These are phyloP conservation scores for Drosophila picticornis DNA, from an alignment of 2,888 invertebrate species.

Conservation along the genomic window DNA sequence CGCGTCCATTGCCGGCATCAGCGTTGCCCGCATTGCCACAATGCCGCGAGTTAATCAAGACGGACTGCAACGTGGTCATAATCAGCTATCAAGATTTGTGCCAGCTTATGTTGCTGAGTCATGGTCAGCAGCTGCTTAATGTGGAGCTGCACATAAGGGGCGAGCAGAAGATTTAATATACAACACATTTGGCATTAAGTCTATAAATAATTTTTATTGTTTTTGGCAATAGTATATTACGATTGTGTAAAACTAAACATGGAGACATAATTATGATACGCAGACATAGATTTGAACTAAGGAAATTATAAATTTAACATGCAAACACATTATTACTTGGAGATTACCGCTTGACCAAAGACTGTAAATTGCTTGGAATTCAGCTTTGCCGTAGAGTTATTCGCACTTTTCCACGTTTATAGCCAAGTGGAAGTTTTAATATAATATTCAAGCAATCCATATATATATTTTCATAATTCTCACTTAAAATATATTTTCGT, in stretches of 20 bases:
- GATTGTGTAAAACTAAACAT: slow-evolving; percentile 31
- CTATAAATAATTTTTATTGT: slow-evolving; percentile 46
- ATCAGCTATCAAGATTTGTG: slow-evolving; percentile 55
- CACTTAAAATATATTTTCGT: slow-evolving; percentile 63
- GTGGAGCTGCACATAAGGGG: slow-evolving; percentile 55
- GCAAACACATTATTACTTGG: slow-evolving; percentile 29
- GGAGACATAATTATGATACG: slow-evolving; percentile 24
- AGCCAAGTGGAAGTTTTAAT: slow-evolving; percentile 13
- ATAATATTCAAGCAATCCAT: slow-evolving; percentile 14
- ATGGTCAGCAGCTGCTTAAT: slow-evolving; percentile 38
- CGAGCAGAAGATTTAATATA: slow-evolving; percentile 44
- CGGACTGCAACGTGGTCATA: slow-evolving; percentile 55
- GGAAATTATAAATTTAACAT: slow-evolving; percentile 37
- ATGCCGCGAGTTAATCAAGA: slow-evolving; percentile 63
- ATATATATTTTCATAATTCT: slow-evolving; percentile 12
- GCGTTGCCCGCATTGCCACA: background rate
- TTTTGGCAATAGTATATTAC: slow-evolving; percentile 50
- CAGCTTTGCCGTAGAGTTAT: slow-evolving; percentile 6
- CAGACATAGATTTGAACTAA: slow-evolving; percentile 51
- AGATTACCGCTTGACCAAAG: slow-evolving; percentile 39
- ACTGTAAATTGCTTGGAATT: slow-evolving; percentile 4
- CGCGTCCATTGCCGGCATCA: slow-evolving; percentile 29
- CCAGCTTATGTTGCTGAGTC: slow-evolving; percentile 22
- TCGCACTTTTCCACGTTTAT: slow-evolving; percentile 2
- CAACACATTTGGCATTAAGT: background rate